These are phyloP conservation scores for Tolypeutes matacus DNA, from an alignment of 2,797 vertebrate species.

Conservation along the genomic window DNA sequence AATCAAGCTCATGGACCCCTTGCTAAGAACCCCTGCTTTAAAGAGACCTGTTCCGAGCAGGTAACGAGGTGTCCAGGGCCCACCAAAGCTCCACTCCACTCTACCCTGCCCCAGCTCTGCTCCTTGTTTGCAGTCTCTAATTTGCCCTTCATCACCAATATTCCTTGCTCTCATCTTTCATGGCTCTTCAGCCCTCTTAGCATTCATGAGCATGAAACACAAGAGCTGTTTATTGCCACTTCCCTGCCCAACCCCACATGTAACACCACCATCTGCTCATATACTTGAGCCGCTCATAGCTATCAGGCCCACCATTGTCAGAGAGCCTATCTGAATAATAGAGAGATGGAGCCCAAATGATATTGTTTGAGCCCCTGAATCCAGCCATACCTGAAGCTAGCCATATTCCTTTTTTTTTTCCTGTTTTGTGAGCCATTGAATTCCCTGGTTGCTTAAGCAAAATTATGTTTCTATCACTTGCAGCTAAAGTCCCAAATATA, in stretches of 20 bases:
- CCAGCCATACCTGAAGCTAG: neutral
- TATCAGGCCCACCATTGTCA: neutral
- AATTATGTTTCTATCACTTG: slow-evolving; percentile 23
- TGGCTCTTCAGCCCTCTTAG: neutral
- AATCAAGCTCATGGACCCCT: too few species aligned
- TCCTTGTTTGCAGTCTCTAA: neutral
- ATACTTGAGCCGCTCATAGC: neutral
- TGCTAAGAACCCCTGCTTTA: too few species aligned
- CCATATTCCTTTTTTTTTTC: neutral
- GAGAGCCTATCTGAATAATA: neutral
- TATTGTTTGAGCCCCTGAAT: neutral
- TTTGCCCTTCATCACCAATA: neutral
- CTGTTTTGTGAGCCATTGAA: slow-evolving; percentile 18
- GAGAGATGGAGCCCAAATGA: neutral
- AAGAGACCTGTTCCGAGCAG: neutral
- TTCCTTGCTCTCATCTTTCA: neutral
- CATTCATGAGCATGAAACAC: neutral
- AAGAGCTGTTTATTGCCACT: neutral
- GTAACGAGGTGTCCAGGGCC: neutral
- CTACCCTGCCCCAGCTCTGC: neutral
- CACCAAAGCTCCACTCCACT: neutral
- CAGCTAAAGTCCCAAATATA: neutral
- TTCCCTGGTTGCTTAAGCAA: slow-evolving; percentile 19
- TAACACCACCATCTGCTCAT: too few species aligned
- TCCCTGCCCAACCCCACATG: neutral